Evolutionary conservation across 1,140 invertebrate genomes (phyloP), one percentile per base, ranked within the genome.

Genomic region (Medauroidea extradentata): DNA sequence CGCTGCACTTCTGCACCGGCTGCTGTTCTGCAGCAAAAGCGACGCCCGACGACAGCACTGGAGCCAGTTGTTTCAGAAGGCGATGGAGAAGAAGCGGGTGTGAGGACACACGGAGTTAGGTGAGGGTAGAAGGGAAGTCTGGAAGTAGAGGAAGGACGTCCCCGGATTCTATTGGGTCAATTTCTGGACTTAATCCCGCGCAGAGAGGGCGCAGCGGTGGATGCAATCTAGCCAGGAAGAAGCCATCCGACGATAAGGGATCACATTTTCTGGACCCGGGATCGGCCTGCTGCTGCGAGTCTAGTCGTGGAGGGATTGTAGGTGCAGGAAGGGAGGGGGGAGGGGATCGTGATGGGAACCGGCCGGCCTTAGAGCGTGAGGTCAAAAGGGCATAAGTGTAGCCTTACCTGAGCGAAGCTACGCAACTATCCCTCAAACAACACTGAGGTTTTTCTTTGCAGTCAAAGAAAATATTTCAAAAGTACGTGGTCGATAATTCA

Each of bases 211-310:
- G 49, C 16, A 29, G 19, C 16, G 2, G 8, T 18, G 19, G 25
- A 51, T 27, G 25, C 49, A 34, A 51, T 51, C 49, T 51, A n/a
- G 23, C 29, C 29, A 34, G 13, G 19, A 27, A 27, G 29, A 50
- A 16, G 23, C 21, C 48, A 50, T 50, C 9, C 25, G 38, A 51
- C 49, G 49, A 51, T 29, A 51, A 29, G 24, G 49, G 49, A 51
- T 51, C 49, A 51, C 49, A 29, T 51, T 51, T 51, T 34, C 25
- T 29, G 25, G 24, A 27, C 29, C 29, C 29, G 11, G 49, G 38
- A 34, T n/a, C 49, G 16, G 49, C 13, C 24, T 51, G 49, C 16
- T 29, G 16, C 49, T 2, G 24, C 0, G 25, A 13, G 16, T 3
- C 9, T 25, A 9, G 27, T 4, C 9, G 4, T 48, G 44, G 44